These are phyloP conservation scores for Cerceris rybyensis DNA, from an alignment of 2,888 invertebrate species.

Conservation along the genomic window DNA sequence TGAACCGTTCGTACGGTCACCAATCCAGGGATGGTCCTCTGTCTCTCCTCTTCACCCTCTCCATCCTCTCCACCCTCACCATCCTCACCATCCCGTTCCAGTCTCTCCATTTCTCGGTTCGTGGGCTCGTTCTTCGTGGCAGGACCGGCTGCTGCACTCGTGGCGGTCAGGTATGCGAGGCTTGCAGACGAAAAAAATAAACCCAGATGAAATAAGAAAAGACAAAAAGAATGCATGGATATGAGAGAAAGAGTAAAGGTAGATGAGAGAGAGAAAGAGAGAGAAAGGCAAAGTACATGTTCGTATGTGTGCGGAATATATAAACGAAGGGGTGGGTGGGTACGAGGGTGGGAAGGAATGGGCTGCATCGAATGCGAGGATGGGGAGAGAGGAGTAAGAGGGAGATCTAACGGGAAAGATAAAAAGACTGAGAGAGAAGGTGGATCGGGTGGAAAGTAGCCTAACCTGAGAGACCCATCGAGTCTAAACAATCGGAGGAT, in stretches of 20 bases:
- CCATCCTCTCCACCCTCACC: constrained; percentile 1
- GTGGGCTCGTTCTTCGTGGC: constrained; percentile 53
- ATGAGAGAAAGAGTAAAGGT: constrained; percentile 14
- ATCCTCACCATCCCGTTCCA: not conserved
- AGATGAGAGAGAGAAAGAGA: constrained; percentile 23
- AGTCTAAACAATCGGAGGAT: constrained; percentile 77
- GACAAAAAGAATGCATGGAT: constrained; percentile 64
- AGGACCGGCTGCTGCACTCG: constrained; percentile 68
- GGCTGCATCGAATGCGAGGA: constrained; percentile 46
- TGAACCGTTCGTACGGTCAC: constrained; percentile 45
- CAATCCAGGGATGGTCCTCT: constrained; percentile 39
- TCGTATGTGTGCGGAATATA: not conserved
- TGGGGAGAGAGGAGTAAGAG: constrained; percentile 25
- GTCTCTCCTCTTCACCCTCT: constrained; percentile 18
- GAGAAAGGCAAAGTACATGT: constrained; percentile 10
- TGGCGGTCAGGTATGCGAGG: constrained; percentile 79
- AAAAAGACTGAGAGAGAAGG: constrained; percentile 2
- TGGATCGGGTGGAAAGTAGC: constrained; percentile 56
- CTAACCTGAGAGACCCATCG: constrained; percentile 70
- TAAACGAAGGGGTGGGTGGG: constrained; percentile 24
- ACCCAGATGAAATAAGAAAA: constrained; percentile 68
- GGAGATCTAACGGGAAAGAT: constrained; percentile 14
- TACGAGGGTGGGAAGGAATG: constrained; percentile 34
- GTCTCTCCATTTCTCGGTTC: constrained; percentile 38
- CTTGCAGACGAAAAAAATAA: constrained; percentile 74